Evolutionary conservation across 2,113 vertebrate species (phyloP), one percentile per base, ranked within the genome.

Genomic region (Eira barbara): DNA sequence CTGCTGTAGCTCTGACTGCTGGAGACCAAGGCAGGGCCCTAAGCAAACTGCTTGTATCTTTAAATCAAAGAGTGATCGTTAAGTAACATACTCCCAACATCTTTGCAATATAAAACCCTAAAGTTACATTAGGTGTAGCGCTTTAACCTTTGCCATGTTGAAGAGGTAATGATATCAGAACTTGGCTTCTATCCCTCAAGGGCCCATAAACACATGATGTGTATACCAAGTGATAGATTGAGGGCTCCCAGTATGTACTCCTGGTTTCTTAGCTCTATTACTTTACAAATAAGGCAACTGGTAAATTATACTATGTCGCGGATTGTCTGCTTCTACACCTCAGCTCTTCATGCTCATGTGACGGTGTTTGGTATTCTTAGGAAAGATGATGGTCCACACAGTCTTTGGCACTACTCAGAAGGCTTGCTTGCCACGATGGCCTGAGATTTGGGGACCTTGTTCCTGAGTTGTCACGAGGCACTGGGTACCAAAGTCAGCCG

Each of bases 11-110:
- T 59, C 63, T 6, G 96, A 25, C 31, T 96, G 27, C 47, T 67
- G 49, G 89, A 95, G 29, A 97, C 76, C 39, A 52, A 86, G 59
- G 39, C 88, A 95, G 47, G 74, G 79, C 94, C 97, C 79, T 97
- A 90, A 98, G 71, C 63, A 95, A 95, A 91, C 1, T 0, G 18
- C 63, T 94, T 42, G n/a, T 21, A 4, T 86, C 92, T 98, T 98
- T 97, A 98, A 98, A 98, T 96, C 80, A 76, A 97, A 98, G 45
- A 9, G 5, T 61, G 63, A 96, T 94, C 81, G 8, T 98, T 98
- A 98, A 93, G 85, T 96, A 92, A 84, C 36, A n/a, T 0, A 6
- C 86, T 39, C 94, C 21, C 45, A 31, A 0, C 31, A 4, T 90
- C 90, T 80, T 34, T 91, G 74, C 89, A 34, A 0, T 39, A 36